Evolutionary conservation across 2,888 invertebrate species (phyloP).

Genomic region (Zaprionus lineosus): DNA sequence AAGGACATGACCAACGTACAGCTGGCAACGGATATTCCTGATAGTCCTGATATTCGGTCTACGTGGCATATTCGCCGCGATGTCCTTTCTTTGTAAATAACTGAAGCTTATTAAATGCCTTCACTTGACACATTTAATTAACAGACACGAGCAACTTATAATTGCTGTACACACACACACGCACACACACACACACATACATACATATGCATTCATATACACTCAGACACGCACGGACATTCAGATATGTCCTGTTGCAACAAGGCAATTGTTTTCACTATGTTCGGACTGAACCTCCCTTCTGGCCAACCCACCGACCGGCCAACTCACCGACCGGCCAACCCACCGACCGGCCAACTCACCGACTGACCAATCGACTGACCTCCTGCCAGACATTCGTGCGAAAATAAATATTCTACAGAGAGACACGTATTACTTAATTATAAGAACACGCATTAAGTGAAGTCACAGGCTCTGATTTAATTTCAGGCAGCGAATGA

Average conservation of each 20-base stretch:
- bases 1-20: background rate
- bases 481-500: background rate
- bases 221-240: background rate
- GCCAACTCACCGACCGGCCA: background rate
- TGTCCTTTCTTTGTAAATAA: conserved; percentile 67
- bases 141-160: conserved; percentile 77
- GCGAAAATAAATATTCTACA: conserved; percentile 64
- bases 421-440: conserved; percentile 53
- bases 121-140: conserved; percentile 79
- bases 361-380: conserved; percentile 4
- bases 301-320: background rate
- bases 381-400: conserved; percentile 34
- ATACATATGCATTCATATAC: background rate
- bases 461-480: conserved; percentile 3
- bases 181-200: background rate
- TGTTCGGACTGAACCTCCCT: conserved; percentile 10
- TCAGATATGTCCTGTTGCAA: conserved; percentile 45
- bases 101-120: conserved; percentile 77
- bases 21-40: conserved; percentile 18
- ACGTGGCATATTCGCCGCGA: conserved; percentile 40
- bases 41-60: background rate
- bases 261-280: conserved; percentile 56
- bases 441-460: conserved; percentile 53
- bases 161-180: conserved; percentile 45
- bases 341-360: background rate